Evolutionary conservation across 2,888 invertebrate species (phyloP).

Genomic region (Agriopis aurantiaria): DNA sequence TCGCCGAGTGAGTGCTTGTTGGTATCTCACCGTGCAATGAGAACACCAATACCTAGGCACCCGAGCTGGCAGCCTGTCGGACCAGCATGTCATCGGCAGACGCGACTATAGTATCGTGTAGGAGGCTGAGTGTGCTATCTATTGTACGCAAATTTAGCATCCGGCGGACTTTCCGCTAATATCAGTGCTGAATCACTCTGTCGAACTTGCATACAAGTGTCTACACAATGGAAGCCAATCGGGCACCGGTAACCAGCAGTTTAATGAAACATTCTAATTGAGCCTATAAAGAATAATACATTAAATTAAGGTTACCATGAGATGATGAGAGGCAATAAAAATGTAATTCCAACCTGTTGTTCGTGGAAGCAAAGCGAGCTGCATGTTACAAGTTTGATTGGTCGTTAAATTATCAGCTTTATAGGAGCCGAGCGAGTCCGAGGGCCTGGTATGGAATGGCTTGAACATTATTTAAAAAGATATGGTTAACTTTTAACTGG

Average conservation of each 20-base stretch:
- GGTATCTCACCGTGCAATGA: slow-evolving; percentile 8
- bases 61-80: slow-evolving; percentile 6
- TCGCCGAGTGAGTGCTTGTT: slow-evolving; percentile 14
- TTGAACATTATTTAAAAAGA: slow-evolving; percentile 1
- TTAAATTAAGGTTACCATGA: neutral
- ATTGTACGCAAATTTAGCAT: slow-evolving; percentile 15
- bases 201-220: neutral
- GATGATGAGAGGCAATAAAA: slow-evolving; percentile 16
- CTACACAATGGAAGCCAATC: neutral
- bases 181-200: slow-evolving; percentile 6
- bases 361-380: slow-evolving; percentile 18
- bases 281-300: neutral
- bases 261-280: neutral
- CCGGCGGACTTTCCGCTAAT: slow-evolving; percentile 8
- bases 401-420: slow-evolving; percentile 25
- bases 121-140: slow-evolving; percentile 11
- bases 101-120: slow-evolving; percentile 10
- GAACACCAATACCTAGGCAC: slow-evolving; percentile 5
- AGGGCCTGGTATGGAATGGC: slow-evolving; percentile 9
- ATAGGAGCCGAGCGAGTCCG: slow-evolving; percentile 13
- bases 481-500: neutral
- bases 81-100: slow-evolving; percentile 11
- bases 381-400: slow-evolving; percentile 27
- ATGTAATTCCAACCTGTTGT: slow-evolving; percentile 25
- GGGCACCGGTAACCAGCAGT: neutral